Percentiles rank a stretch among this genome's conserved stretches.
Conservation (phyloP, 2,113 vertebrate species). For the Anseranas semipalmata region DNA sequence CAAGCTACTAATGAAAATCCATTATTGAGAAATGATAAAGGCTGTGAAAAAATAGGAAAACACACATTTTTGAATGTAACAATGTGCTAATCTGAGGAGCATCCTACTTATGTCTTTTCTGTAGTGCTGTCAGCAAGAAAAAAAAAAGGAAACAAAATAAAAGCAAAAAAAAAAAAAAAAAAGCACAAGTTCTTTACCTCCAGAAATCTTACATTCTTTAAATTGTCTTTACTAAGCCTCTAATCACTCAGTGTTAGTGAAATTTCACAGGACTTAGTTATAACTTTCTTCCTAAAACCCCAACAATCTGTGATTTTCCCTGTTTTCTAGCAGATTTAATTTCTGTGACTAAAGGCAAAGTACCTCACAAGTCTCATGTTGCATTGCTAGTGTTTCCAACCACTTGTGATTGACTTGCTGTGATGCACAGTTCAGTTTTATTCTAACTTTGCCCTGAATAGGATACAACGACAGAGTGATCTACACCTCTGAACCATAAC, state of each 20-base stretch:
- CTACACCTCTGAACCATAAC: background rate
- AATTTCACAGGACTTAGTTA: background rate
- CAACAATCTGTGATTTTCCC: background rate
- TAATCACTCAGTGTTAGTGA: background rate
- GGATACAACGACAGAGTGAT: background rate
- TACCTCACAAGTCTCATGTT: background rate
- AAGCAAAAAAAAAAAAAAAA: background rate
- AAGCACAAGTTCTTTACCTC: background rate
- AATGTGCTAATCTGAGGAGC: background rate
- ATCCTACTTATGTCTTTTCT: background rate
- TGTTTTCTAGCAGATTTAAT: background rate
- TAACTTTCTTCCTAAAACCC: background rate
- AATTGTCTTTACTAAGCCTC: background rate
- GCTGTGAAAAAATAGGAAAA: background rate
- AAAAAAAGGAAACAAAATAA: background rate
- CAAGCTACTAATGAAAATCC: constrained; percentile 28
- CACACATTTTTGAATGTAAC: background rate
- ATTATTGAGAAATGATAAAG: background rate
- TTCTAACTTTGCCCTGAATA: background rate
- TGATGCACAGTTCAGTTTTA: background rate
- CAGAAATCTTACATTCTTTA: background rate
- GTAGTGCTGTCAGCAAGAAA: background rate
- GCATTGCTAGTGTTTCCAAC: background rate
- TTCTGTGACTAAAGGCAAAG: background rate
- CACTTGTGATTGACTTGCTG: background rate